These are phyloP conservation scores for Drosophila auraria DNA, from an alignment of 1,140 invertebrate genomes.

Conservation along the genomic window DNA sequence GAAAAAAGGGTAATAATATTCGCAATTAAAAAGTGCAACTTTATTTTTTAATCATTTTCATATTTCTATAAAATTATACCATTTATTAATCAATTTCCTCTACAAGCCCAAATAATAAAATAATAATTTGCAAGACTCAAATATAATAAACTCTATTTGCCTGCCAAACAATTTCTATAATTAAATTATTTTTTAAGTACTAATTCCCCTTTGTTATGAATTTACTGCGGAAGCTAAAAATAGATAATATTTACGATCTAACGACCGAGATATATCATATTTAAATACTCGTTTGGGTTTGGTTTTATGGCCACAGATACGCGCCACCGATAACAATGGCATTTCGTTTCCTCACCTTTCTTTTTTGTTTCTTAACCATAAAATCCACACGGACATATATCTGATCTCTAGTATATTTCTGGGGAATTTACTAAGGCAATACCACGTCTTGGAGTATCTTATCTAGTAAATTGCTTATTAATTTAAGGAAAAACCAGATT, in stretches of 20 bases:
- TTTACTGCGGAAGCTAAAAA: conserved; percentile 50
- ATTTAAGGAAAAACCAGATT: conserved; percentile 24
- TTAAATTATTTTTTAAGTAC: conserved; percentile 1
- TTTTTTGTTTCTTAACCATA: conserved; percentile 13
- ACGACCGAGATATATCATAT: conserved; percentile 34
- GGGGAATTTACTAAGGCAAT: conserved; percentile 20
- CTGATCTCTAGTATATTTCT: conserved; percentile 21
- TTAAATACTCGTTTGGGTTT: conserved; percentile 29
- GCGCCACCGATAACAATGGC: conserved; percentile 28
- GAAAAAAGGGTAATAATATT: neutral
- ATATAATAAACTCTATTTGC: too few relatives aligned
- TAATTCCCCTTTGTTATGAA: conserved; percentile 7
- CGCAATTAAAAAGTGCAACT: neutral
- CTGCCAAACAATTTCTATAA: too few relatives aligned
- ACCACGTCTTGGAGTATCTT: conserved; percentile 28
- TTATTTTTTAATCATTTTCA: neutral
- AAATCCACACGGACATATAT: conserved; percentile 13
- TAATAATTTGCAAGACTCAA: too few relatives aligned
- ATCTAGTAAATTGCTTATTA: conserved; percentile 26
- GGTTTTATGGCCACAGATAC: conserved; percentile 42
- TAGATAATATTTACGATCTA: conserved; percentile 54
- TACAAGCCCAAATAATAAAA: too few relatives aligned
- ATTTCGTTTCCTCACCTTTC: conserved; percentile 18
- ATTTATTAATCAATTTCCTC: neutral
- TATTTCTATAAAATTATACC: too few relatives aligned